These are phyloP conservation scores for Aphelocoma coerulescens DNA, from an alignment of 2,113 vertebrate species.

Conservation along the genomic window DNA sequence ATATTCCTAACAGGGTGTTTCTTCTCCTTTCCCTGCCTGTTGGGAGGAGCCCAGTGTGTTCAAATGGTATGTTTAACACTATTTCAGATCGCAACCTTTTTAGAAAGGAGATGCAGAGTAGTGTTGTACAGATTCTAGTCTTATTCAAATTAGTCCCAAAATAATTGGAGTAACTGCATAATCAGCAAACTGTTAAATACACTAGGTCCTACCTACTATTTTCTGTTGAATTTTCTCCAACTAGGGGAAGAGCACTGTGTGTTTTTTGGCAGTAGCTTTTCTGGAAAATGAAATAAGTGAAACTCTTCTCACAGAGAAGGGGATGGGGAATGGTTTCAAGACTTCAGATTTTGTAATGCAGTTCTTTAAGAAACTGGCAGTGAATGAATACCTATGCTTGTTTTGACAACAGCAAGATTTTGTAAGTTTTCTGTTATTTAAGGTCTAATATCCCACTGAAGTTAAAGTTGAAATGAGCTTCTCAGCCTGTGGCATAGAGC, in stretches of 20 bases:
- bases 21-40: not conserved
- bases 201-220: not conserved
- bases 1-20: rapidly evolving
- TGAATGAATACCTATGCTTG: not conserved
- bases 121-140: not conserved
- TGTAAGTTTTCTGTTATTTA: not conserved
- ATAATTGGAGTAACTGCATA: not conserved
- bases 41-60: not conserved
- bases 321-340: not conserved
- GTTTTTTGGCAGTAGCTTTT: conserved; percentile 13
- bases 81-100: not conserved
- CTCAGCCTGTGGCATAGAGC: not conserved
- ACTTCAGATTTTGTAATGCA: not conserved
- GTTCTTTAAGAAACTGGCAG: not conserved
- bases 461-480: not conserved
- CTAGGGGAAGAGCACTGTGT: not conserved
- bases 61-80: not conserved
- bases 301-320: not conserved
- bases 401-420: not conserved
- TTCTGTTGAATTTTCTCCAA: conserved; percentile 19
- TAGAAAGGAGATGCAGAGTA: not conserved
- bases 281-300: conserved; percentile 36
- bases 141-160: not conserved
- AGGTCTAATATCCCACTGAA: not conserved
- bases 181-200: not conserved